Evolutionary conservation across 2,113 vertebrate species (phyloP).

Genomic region (Trogon surrucura): DNA sequence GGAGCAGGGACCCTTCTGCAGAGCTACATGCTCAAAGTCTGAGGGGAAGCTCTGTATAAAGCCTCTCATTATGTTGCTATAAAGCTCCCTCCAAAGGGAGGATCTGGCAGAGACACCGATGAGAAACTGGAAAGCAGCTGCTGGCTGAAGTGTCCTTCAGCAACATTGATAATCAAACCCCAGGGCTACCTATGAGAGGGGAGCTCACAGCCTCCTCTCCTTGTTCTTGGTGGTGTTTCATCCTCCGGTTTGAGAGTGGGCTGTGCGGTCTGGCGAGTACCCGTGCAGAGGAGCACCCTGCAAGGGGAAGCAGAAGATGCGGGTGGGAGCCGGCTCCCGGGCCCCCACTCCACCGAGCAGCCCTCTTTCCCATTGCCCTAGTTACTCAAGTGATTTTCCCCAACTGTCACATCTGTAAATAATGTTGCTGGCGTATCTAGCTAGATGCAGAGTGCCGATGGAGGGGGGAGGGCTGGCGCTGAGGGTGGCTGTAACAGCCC

Average conservation of each 20-base stretch:
- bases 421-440: conserved; percentile 68
- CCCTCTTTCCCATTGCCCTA: conserved; percentile 57
- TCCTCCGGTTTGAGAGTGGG: not conserved
- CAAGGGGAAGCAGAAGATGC: not conserved
- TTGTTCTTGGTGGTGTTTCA: not conserved
- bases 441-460: conserved; percentile 62
- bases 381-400: conserved; percentile 69
- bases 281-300: not conserved
- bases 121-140: not conserved
- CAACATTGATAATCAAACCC: not conserved
- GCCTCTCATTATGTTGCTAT: not conserved
- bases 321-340: not conserved
- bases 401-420: conserved; percentile 75
- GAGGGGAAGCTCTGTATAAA: not conserved
- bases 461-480: conserved; percentile 50
- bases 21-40: not conserved
- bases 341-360: not conserved
- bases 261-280: rapidly evolving
- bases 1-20: not conserved
- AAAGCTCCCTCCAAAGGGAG: not conserved
- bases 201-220: not conserved
- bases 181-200: not conserved
- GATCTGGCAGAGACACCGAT: not conserved
- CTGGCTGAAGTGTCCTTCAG: conserved; percentile 1
- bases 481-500: conserved; percentile 47